Conservation (phyloP, 92 coral and sea anemone genomes). For the Phenganax marumi region DNA sequence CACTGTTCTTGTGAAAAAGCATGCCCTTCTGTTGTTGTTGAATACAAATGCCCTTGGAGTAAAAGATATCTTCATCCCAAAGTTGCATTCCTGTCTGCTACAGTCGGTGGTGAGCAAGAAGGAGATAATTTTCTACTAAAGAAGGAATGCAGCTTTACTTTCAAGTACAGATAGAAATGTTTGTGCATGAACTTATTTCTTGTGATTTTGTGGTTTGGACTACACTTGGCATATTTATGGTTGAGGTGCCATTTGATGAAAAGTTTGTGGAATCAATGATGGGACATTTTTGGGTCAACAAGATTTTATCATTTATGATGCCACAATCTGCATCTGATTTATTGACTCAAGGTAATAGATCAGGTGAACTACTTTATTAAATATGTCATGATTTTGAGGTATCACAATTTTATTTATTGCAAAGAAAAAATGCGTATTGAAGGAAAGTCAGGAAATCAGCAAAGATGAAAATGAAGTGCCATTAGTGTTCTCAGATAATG, state of each 20-base stretch:
- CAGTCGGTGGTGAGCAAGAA: background rate
- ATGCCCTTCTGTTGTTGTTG: background rate
- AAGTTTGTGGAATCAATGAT: background rate
- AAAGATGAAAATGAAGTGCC: background rate
- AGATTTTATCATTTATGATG: constrained; percentile 11
- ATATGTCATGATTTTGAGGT: no score
- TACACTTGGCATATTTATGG: background rate
- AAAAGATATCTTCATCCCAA: background rate
- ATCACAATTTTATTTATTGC: no score
- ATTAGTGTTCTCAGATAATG: background rate
- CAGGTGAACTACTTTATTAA: no score
- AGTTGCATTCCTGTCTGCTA: constrained; percentile 7
- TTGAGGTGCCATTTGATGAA: background rate
- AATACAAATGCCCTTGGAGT: constrained; percentile 21
- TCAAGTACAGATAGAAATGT: constrained; percentile 18
- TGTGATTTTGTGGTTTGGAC: constrained; percentile 34
- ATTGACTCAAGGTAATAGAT: no score
- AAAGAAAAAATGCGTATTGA: no score
- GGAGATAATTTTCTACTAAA: background rate
- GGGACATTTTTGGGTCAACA: background rate
- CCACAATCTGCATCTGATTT: background rate
- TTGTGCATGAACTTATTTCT: background rate
- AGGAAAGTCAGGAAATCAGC: no score
- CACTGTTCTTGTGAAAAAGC: background rate
- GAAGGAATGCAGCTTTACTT: background rate